Base-by-base conservation (phyloP, 2,113 vertebrate genomes). In the Pollachius pollachius region DNA sequence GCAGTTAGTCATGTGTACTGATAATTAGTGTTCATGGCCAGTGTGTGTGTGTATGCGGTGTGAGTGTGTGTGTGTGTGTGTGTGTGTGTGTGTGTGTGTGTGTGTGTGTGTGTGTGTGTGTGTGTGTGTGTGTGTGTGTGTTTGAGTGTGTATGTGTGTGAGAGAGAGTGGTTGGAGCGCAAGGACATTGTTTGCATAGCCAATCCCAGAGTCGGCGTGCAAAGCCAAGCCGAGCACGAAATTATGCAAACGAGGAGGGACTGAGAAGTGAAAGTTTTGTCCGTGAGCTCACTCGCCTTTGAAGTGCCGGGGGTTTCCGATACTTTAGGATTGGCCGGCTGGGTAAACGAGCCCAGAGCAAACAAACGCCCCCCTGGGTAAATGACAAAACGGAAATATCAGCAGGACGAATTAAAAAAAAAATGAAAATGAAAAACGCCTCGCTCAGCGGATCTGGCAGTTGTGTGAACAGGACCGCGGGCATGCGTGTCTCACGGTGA, bases 191-290 rank as follows among this genome's bases (percentile, higher is more conserved):
- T 83, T 84, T 88, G 86, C 84, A 8, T 52, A 86, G 74, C 80
- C 76, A 76, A 78, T 85, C 76, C 62, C 52, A 15, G 34, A 80
- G 75, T 67, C 62, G 17, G 70, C 72, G 57, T 70, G 80, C 72
- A 81, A 1, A 67, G 65, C 54, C 37, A 41, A 41, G 54, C 54
- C 54, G 54, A 56, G 54, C 54, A 56, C 19, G 27, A 65, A 78
- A 81, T 77, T 75, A 89, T 88, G 84, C 77, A 88, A 89, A 89
- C 72, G 52, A 81, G 57, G 61, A 61, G 65, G 68, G 80, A 83
- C 37, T 66, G 76, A 75, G 77, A 78, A 80, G 73, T 71, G 75
- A n/a, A 56, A 56, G 54, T 56, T 56, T 56, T 15, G 54, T 56
- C 15, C 37, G 59, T 11, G 23, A 27, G 62, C 75, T 80, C 70